These are phyloP conservation scores for Apostichopus californicus DNA, from an alignment of 35 echinoderm and acorn worm species.

Conservation along the genomic window DNA sequence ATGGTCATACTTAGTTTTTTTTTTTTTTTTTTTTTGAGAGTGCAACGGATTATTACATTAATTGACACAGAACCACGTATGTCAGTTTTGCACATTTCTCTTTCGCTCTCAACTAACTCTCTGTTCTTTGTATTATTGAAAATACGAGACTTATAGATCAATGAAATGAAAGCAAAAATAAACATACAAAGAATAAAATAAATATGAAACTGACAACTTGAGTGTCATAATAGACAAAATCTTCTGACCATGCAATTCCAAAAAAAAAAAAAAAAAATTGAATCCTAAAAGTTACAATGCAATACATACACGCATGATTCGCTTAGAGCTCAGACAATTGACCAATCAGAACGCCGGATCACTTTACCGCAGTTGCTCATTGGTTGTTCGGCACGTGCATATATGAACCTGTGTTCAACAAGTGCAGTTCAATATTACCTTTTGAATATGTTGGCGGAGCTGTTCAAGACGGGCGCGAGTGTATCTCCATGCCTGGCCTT, in stretches of 20 bases:
- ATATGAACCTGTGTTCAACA: conserved; percentile 44
- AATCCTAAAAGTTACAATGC: background rate
- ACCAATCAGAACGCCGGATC: conserved; percentile 39
- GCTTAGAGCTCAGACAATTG: background rate
- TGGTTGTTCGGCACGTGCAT: conserved; percentile 36
- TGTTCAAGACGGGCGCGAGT: conserved; percentile 2
- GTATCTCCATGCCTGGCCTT: background rate
- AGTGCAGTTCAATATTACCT: conserved; percentile 36
- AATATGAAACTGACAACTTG: background rate
- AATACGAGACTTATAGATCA: no score
- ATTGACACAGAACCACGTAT: no score
- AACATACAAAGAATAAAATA: background rate
- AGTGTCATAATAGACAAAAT: background rate
- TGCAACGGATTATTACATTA: no score
- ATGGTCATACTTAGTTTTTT: no score
- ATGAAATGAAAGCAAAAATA: no score
- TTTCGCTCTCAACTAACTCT: no score
- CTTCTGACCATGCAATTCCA: background rate
- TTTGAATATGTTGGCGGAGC: conserved; percentile 42
- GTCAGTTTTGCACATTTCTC: no score
- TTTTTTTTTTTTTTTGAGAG: no score
- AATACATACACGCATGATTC: background rate
- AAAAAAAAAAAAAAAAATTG: background rate
- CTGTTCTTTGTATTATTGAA: no score
- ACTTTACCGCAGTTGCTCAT: conserved; percentile 27